A percentile compares a stretch with the other conserved stretches of the same genome.
These are phyloP conservation scores for Porites cylindrica DNA, from an alignment of 92 coral and sea anemone species.

Conservation along the genomic window DNA sequence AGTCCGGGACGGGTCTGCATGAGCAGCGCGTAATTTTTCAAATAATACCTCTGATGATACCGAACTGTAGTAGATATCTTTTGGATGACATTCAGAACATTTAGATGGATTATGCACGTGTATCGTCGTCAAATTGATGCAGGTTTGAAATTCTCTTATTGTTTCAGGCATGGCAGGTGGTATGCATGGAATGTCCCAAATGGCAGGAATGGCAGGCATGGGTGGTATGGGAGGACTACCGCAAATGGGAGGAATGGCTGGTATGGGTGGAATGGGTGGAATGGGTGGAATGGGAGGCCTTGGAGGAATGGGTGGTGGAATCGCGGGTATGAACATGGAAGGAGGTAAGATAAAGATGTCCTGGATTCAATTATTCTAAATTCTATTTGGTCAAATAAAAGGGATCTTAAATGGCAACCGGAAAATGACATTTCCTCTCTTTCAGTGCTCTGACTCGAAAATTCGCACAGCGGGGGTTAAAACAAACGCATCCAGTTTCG, in stretches of 20 bases:
- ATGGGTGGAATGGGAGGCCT: conserved; percentile 55
- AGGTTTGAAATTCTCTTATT: not conserved
- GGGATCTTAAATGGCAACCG: too few relatives aligned
- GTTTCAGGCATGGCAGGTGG: conserved; percentile 75
- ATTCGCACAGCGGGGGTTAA: too few relatives aligned
- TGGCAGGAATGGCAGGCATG: conserved; percentile 64
- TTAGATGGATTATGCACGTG: not conserved
- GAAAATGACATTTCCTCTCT: too few relatives aligned
- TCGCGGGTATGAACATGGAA: conserved; percentile 58
- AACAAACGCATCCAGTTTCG: too few relatives aligned
- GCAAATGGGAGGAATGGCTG: conserved; percentile 71
- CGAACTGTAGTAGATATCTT: too few relatives aligned
- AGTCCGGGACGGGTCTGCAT: too few relatives aligned
- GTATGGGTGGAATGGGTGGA: conserved; percentile 66
- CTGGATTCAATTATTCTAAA: not conserved
- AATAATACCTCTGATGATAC: too few relatives aligned
- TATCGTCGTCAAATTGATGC: not conserved
- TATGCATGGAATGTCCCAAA: conserved; percentile 63
- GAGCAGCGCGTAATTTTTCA: too few relatives aligned
- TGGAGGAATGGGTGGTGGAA: conserved; percentile 54
- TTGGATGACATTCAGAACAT: too few relatives aligned
- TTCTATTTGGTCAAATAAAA: not conserved
- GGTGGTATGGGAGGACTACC: conserved; percentile 74
- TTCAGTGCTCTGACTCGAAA: too few relatives aligned
- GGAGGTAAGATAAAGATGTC: conserved; percentile 24